These are phyloP conservation scores for Scaptomyza flava DNA, from an alignment of 2,888 invertebrate species.

Conservation along the genomic window DNA sequence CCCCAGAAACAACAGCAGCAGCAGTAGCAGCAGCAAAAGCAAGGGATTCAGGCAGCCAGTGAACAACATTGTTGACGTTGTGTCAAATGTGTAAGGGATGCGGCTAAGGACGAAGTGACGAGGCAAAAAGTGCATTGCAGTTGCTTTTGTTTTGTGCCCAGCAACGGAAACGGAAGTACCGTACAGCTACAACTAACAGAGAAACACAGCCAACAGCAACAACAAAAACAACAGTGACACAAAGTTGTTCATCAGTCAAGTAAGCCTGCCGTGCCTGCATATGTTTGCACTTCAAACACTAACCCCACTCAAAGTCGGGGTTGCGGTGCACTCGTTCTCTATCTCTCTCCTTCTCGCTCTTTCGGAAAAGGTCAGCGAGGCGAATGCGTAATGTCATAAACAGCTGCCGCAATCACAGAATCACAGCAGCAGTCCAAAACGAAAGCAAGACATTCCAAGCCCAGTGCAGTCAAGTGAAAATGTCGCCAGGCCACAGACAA, in stretches of 20 bases:
- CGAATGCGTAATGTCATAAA: constrained; percentile 77
- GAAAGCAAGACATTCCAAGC: constrained; percentile 66
- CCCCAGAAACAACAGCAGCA: constrained; percentile 6
- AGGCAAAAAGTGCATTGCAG: constrained; percentile 47
- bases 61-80: constrained; percentile 69
- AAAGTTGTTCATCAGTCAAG: constrained; percentile 47
- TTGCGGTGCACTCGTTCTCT: not conserved
- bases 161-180: constrained; percentile 71
- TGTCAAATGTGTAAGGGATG: constrained; percentile 52
- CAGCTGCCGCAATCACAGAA: constrained; percentile 74
- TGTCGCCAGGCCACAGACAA: constrained; percentile 70
- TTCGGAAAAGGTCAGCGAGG: constrained; percentile 65
- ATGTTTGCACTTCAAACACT: constrained; percentile 41
- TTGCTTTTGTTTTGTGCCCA: constrained; percentile 53
- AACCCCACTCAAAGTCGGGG: constrained; percentile 9
- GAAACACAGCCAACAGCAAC: constrained; percentile 15
- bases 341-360: constrained; percentile 2
- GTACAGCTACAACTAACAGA: constrained; percentile 41
- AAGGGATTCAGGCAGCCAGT: constrained; percentile 22
- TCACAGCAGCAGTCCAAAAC: constrained; percentile 65
- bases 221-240: constrained; percentile 24
- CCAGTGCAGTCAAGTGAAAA: constrained; percentile 67
- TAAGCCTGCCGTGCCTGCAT: constrained; percentile 60
- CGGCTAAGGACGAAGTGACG: constrained; percentile 19
- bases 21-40: constrained; percentile 2